Conservation (phyloP, 2,113 vertebrate genomes). For the Mixornis gularis region DNA sequence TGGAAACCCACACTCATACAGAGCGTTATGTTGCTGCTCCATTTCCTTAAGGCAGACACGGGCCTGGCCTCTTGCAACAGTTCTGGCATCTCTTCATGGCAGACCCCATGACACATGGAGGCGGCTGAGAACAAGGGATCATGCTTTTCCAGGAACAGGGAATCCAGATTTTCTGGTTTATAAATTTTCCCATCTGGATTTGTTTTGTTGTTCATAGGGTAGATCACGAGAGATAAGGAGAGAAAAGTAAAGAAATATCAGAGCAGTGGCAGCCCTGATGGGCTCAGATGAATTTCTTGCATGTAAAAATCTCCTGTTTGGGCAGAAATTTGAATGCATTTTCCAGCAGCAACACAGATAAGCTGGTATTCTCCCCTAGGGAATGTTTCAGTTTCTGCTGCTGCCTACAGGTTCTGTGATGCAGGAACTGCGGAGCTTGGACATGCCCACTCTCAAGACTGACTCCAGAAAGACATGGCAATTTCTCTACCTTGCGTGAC, state of each 20-base stretch:
- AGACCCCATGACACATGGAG: constrained; percentile 57
- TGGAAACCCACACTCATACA: background rate
- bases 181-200: constrained; percentile 56
- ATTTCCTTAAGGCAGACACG: background rate
- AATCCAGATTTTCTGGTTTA: constrained; percentile 65
- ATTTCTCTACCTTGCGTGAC: background rate
- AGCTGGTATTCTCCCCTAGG: constrained; percentile 2
- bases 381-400: constrained; percentile 2
- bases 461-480: background rate
- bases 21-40: background rate
- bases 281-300: constrained; percentile 28
- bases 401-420: background rate
- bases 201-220: constrained; percentile 36
- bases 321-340: constrained; percentile 50
- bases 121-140: constrained; percentile 39
- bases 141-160: constrained; percentile 46
- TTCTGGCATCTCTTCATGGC: constrained; percentile 29
- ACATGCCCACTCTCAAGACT: constrained; percentile 7
- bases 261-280: constrained; percentile 18
- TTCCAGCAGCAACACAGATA: constrained; percentile 34
- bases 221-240: constrained; percentile 54
- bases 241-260: constrained; percentile 23
- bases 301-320: constrained; percentile 44
- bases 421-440: background rate
- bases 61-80: constrained; percentile 37